Percentiles rank a stretch among this genome's conserved stretches.
Evolutionary conservation across 2,888 invertebrate species (phyloP).

Genomic region (Eudasyphora cyanicolor): DNA sequence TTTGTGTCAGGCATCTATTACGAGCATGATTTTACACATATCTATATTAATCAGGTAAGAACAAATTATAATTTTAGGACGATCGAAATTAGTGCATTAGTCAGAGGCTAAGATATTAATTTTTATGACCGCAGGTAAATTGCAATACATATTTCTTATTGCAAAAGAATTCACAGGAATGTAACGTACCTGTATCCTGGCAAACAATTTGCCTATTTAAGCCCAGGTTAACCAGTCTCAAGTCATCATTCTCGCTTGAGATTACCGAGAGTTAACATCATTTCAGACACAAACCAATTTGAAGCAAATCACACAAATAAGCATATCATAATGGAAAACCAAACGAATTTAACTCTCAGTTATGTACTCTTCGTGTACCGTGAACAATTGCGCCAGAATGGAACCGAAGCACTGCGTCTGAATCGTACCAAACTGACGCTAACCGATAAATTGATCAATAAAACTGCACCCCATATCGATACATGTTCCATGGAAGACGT

Average conservation of each 20-base stretch:
- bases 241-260: not conserved
- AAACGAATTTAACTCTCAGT: slow-evolving; percentile 67
- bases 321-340: not conserved
- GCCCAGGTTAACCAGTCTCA: not conserved
- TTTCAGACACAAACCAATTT: not conserved
- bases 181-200: too few species aligned
- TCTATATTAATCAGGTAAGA: too few species aligned
- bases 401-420: slow-evolving; percentile 36
- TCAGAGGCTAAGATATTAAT: too few species aligned
- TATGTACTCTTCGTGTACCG: slow-evolving; percentile 73
- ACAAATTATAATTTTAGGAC: too few species aligned
- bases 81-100: too few species aligned
- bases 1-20: too few species aligned
- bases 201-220: too few species aligned
- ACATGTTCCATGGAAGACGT: slow-evolving; percentile 71
- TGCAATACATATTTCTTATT: too few species aligned
- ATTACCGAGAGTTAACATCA: not conserved
- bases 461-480: slow-evolving; percentile 69
- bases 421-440: slow-evolving; percentile 71
- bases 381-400: slow-evolving; percentile 69
- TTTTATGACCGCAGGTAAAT: too few species aligned
- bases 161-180: too few species aligned
- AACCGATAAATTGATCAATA: slow-evolving; percentile 70
- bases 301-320: too few species aligned
- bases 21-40: too few species aligned